Base-by-base conservation (phyloP, 2,797 vertebrate species). In the Oreochromis grahami region DNA sequence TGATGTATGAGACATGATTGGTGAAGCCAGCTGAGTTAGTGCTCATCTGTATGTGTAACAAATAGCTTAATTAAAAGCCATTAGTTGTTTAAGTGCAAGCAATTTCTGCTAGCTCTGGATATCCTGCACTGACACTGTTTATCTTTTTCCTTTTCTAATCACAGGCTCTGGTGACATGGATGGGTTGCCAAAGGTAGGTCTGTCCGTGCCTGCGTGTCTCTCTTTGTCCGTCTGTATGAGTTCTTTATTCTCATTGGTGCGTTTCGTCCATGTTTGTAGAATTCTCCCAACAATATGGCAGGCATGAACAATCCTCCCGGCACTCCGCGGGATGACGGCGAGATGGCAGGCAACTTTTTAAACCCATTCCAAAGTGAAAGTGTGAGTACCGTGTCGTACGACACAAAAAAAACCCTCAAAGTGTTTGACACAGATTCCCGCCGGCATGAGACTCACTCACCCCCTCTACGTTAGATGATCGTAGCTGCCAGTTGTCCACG, bases 341-440 rank as follows among this genome's bases (percentile, higher is more conserved):
- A 98, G 95, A 97, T 98, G 97, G 95, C 95, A 86, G 96, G 97
- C 94, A 97, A 97, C 94, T 98, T 98, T 96, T 96, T 98, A 95
- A 98, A 98, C 94, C 97, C 97, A 95, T 98, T 98, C 97, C 98
- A 97, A 96, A 97, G 96, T 92, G 97, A 98, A 97, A 98, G 97
- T 95, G 97, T 98, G 95, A 97, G 98, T 96, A 89, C 13, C 55
- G 10, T 43, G 32, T 6, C 8, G 79, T 51, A 29, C 34, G 53
- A 41, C 8, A 43, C 7, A 36, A 24, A 70, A 56, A 48, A 13
- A 2, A 32, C 0, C 10, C 58, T 15, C 29, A 12, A 45, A 53
- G 41, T 55, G 60, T 79, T 43, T 76, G 5, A 58, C 38, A 77
- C 15, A 80, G 72, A 78, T 82, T 48, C 29, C 15, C 19, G 5